phyloP scores from a whole-genome alignment of 2,888 invertebrate species.

The Hydropsyche betteni region DNA sequence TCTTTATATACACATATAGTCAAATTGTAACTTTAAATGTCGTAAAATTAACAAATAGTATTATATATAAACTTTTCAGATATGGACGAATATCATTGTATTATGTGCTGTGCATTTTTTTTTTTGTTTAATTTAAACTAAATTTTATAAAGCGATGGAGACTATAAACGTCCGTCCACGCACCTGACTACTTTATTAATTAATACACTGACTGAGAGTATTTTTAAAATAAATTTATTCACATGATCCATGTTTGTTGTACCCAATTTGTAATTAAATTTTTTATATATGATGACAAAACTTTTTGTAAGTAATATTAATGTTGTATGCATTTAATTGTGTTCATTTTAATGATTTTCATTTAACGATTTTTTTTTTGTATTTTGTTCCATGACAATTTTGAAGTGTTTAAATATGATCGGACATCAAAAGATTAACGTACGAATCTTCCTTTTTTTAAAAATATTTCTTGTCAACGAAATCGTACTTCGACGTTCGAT shows the following conservation, averaged over 20 bases:
- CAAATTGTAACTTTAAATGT: conserved; percentile 21
- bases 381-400: too few relatives aligned
- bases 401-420: too few relatives aligned
- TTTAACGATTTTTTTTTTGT: too few relatives aligned
- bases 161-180: conserved; percentile 18
- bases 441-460: too few relatives aligned
- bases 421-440: too few relatives aligned
- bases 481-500: too few relatives aligned
- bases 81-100: conserved; percentile 30
- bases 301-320: too few relatives aligned
- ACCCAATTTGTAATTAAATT: not conserved
- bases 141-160: conserved; percentile 13
- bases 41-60: conserved; percentile 18
- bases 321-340: too few relatives aligned
- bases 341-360: too few relatives aligned
- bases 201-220: conserved; percentile 21
- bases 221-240: conserved; percentile 12
- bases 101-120: conserved; percentile 34
- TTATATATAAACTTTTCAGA: conserved; percentile 18
- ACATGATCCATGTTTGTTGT: conserved; percentile 10
- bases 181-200: conserved; percentile 24
- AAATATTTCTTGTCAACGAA: too few relatives aligned
- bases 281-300: not conserved
- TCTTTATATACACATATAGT: not conserved
- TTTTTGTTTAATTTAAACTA: conserved; percentile 1